A percentile compares a stretch with the other conserved stretches of the same genome.
Evolutionary conservation across 64 coral and sea anemone genomes (phyloP).

Genomic region (Acropora tenuis): DNA sequence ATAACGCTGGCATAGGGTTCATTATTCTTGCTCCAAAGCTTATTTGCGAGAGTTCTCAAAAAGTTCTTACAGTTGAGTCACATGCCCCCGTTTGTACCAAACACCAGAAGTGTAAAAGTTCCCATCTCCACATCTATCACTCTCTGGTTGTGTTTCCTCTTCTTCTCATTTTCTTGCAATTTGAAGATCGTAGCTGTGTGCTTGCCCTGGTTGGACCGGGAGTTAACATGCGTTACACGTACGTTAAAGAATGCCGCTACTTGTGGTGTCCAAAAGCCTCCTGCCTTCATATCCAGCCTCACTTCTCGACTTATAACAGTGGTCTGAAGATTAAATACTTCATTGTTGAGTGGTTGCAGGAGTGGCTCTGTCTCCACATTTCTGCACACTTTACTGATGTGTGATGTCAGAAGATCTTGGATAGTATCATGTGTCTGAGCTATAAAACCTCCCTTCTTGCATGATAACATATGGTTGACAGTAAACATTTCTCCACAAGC

Average conservation of each 20-base stretch:
- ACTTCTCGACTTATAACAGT: slow-evolving; percentile 22
- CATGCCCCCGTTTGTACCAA: no score
- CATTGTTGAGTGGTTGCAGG: slow-evolving; percentile 56
- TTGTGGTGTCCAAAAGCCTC: slow-evolving; percentile 68
- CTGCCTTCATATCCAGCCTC: slow-evolving; percentile 46
- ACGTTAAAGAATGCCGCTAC: slow-evolving; percentile 77
- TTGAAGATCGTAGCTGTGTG: slow-evolving; percentile 68
- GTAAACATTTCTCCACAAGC: background rate
- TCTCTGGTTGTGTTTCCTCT: slow-evolving; percentile 63
- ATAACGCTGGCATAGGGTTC: no score
- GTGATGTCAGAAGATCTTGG: slow-evolving; percentile 36
- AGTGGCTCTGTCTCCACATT: slow-evolving; percentile 51
- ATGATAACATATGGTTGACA: slow-evolving; percentile 15
- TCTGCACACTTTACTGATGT: slow-evolving; percentile 42
- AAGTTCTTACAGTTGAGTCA: no score
- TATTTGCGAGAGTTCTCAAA: no score
- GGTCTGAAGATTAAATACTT: slow-evolving; percentile 22
- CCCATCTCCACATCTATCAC: background rate
- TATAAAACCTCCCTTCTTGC: slow-evolving; percentile 31
- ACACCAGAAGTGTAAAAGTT: no score
- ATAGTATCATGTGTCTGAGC: slow-evolving; percentile 47
- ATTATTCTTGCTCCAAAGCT: no score
- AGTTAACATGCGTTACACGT: slow-evolving; percentile 87
- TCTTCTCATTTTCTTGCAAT: slow-evolving; percentile 82
- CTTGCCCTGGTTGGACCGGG: slow-evolving; percentile 77